A percentile compares a stretch with the other conserved stretches of the same genome.
These are phyloP conservation scores for Acanthurus lineatus DNA, from an alignment of 2,797 vertebrate species.

Conservation along the genomic window DNA sequence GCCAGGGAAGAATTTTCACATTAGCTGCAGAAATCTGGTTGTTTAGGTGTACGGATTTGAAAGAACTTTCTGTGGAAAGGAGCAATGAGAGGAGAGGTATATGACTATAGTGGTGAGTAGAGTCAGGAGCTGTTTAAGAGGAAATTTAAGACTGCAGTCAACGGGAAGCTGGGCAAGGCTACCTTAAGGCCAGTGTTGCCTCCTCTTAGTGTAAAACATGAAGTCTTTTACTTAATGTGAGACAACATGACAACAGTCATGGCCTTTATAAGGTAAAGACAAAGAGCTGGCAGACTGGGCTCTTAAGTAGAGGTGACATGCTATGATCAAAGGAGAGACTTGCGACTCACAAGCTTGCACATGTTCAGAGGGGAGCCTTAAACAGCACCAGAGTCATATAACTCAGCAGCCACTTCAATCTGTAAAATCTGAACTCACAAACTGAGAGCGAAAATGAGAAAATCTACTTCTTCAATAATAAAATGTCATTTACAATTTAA, in stretches of 20 bases:
- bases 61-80: conserved; percentile 34
- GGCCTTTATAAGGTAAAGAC: conserved; percentile 46
- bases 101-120: conserved; percentile 40
- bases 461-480: conserved; percentile 25
- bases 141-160: conserved; percentile 37
- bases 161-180: conserved; percentile 21
- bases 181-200: conserved; percentile 67
- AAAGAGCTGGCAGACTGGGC: conserved; percentile 45
- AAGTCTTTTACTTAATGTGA: conserved; percentile 64
- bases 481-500: conserved; percentile 67
- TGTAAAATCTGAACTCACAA: conserved; percentile 25
- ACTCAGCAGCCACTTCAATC: conserved; percentile 11
- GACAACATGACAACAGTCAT: conserved; percentile 66
- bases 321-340: conserved; percentile 59
- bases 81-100: conserved; percentile 31
- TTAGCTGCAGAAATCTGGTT: conserved; percentile 49
- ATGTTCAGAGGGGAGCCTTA: conserved; percentile 40
- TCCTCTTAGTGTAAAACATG: conserved; percentile 59
- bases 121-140: conserved; percentile 22
- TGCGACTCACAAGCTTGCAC: conserved; percentile 2
- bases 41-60: conserved; percentile 50
- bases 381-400: conserved; percentile 34
- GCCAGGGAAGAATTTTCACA: conserved; percentile 57
- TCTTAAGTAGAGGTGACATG: conserved; percentile 67
- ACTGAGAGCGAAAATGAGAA: conserved; percentile 12